Evolutionary conservation across 2,888 invertebrate species (phyloP).

Genomic region (Cryptocephalus moraei): DNA sequence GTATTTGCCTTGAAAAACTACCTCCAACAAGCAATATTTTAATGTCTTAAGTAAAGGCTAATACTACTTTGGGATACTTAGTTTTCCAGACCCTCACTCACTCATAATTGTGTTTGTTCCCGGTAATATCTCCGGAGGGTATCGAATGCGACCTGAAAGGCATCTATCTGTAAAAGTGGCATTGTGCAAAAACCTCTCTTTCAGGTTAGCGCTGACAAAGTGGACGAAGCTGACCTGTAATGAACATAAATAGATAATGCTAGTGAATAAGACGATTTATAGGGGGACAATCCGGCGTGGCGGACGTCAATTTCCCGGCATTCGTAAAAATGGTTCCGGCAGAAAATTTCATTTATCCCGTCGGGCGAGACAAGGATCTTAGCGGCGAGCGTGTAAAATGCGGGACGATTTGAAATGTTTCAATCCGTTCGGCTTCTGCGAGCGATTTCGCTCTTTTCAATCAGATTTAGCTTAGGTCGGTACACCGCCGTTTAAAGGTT

Average conservation of each 20-base stretch:
- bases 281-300: constrained; percentile 21
- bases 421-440: constrained; percentile 10
- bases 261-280: constrained; percentile 30
- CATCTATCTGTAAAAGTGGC: too few species aligned
- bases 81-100: too few species aligned
- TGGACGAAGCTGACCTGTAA: constrained; percentile 24
- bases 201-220: constrained; percentile 22
- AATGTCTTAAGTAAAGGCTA: too few species aligned
- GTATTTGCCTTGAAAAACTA: too few species aligned
- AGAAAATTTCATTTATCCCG: constrained; percentile 8
- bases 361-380: constrained; percentile 6
- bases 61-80: too few species aligned
- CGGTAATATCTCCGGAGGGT: too few species aligned
- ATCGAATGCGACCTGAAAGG: too few species aligned
- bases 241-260: constrained; percentile 31
- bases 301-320: constrained; percentile 19
- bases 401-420: constrained; percentile 4
- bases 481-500: too few species aligned
- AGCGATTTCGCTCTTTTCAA: constrained; percentile 15
- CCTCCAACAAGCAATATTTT: too few species aligned
- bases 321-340: constrained; percentile 5
- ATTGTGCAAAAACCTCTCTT: too few species aligned
- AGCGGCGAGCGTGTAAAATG: constrained; percentile 12
- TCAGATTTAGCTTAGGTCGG: constrained; percentile 8
- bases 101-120: too few species aligned